A percentile compares a stretch with the other conserved stretches of the same genome.
Conservation (phyloP, 2,797 vertebrate genomes). For the Thaleichthys pacificus region DNA sequence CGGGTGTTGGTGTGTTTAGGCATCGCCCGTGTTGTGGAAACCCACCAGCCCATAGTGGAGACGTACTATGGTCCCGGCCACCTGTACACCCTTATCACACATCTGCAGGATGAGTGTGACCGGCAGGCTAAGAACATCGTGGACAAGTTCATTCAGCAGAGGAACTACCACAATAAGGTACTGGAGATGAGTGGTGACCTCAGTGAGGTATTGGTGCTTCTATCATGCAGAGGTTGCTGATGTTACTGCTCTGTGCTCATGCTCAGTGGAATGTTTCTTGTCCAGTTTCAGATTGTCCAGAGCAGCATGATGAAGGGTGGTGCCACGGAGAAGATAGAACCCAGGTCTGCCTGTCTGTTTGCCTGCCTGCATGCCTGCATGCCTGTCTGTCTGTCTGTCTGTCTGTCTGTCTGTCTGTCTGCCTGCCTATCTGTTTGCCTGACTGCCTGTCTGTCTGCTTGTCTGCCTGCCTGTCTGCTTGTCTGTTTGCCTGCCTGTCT, state of each 20-base stretch:
- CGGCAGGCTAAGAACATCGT: slow-evolving; percentile 91
- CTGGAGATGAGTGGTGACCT: not conserved
- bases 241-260: not conserved
- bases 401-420: not conserved
- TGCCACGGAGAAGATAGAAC: slow-evolving; percentile 87
- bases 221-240: not conserved
- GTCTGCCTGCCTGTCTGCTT: not conserved
- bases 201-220: not conserved
- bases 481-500: too few relatives aligned
- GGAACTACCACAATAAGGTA: slow-evolving; percentile 93
- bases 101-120: slow-evolving; percentile 95
- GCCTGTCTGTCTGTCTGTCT: not conserved
- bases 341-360: slow-evolving; percentile 75
- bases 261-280: not conserved
- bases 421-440: not conserved
- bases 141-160: slow-evolving; percentile 91
- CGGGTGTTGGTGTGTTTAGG: slow-evolving; percentile 68
- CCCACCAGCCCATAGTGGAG: slow-evolving; percentile 96
- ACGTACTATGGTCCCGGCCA: slow-evolving; percentile 95
- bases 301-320: slow-evolving; percentile 90
- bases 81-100: slow-evolving; percentile 89
- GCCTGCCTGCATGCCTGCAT: not conserved
- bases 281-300: slow-evolving; percentile 95
- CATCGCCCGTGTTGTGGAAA: slow-evolving; percentile 94
- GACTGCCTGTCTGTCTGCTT: not conserved